These are phyloP conservation scores for Amniataba percoides DNA, from an alignment of 2,797 vertebrate species.

Conservation along the genomic window DNA sequence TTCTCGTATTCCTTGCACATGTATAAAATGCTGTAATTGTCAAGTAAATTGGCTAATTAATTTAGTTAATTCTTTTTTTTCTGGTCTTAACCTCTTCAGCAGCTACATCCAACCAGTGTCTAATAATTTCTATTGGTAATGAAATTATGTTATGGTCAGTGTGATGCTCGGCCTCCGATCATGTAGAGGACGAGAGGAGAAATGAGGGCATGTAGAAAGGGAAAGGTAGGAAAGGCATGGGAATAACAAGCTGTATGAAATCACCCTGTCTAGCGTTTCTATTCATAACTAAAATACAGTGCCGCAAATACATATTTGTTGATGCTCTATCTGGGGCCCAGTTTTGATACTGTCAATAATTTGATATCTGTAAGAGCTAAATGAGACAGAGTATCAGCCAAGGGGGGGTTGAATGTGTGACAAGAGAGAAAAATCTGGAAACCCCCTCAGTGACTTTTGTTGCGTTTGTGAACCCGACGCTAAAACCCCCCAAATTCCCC, in stretches of 20 bases:
- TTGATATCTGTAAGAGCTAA: neutral
- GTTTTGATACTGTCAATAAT: neutral
- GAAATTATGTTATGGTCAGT: slow-evolving; percentile 34
- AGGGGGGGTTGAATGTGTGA: too few relatives aligned
- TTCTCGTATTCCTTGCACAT: neutral
- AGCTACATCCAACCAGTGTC: slow-evolving; percentile 27
- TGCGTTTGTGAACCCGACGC: too few relatives aligned
- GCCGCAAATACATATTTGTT: neutral
- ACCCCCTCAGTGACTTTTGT: too few relatives aligned
- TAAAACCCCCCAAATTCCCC: neutral
- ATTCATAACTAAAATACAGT: too few relatives aligned
- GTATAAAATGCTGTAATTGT: neutral
- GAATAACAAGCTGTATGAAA: slow-evolving; percentile 23
- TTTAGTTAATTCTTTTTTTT: slow-evolving; percentile 5
- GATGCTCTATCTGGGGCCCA: neutral
- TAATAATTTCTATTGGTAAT: slow-evolving; percentile 30
- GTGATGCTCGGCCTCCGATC: slow-evolving; percentile 4
- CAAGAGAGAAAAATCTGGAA: too few relatives aligned
- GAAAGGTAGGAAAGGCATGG: slow-evolving; percentile 4
- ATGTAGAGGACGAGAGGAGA: slow-evolving; percentile 3
- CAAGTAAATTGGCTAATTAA: neutral
- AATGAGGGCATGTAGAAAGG: slow-evolving; percentile 24
- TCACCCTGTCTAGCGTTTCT: neutral
- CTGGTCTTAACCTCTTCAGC: slow-evolving; percentile 19
- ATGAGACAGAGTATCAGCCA: too few relatives aligned